Evolutionary conservation across 2,888 invertebrate species (phyloP), one percentile per base, ranked within the genome.

Genomic region (Dynastes maya): DNA sequence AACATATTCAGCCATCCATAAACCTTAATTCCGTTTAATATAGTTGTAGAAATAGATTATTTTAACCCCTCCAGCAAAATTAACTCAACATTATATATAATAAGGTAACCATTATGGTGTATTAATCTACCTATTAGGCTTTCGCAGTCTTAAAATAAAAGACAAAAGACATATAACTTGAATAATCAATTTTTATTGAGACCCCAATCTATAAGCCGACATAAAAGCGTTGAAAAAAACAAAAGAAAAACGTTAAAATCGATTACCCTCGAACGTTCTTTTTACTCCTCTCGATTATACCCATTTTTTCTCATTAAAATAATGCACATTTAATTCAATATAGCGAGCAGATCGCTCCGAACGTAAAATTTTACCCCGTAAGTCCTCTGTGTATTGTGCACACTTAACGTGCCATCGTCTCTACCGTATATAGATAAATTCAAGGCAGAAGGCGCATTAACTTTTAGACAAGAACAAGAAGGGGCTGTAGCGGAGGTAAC

Each of bases 321-420:
- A 71, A 71, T 71, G 71, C 71, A 71, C 58, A 71, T 71, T 71
- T 71, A 71, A 71, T 71, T 71, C 71, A 71, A 71, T 71, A 71
- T 71, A 49, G 71, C 16, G 16, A 13, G 37, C 51, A 16, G 55
- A n/a, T 55, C n/a, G 55, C 55, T 55, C 5, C 16, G 16, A 58
- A 58, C 71, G 40, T 71, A 58, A 71, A 71, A 71, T 55, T 71
- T 58, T 16, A 71, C n/a, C 29, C 55, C 58, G 27, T 45, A 40
- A 32, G 55, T 37, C 71, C 71, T 37, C 51, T 37, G 71, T 71
- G 71, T 71, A 71, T 55, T 55, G 37, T 71, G 16, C 29, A 58
- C 71, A 58, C 58, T 58, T 55, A 55, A 58, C 55, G 71, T 71
- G 13, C 32, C 45, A 40, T 40, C 32, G 65, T n/a, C 40, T 55